Percentiles rank a stretch among this genome's conserved stretches.
Evolutionary conservation across 2,888 invertebrate species (phyloP).

Genomic region (Catocala nupta): DNA sequence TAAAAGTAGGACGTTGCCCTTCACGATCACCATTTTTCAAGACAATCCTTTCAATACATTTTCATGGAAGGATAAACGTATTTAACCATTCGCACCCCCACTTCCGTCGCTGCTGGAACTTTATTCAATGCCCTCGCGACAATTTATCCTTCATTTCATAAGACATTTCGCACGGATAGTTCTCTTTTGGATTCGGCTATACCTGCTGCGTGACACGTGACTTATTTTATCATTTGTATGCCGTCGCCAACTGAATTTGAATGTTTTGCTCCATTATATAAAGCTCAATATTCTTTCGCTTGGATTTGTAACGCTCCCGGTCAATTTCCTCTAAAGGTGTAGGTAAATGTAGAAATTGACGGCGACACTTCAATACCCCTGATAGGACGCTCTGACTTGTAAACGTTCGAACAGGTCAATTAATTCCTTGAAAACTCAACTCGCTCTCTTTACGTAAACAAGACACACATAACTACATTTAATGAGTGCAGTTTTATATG

Average conservation of each 20-base stretch:
- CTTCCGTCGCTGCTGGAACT: conserved; percentile 42
- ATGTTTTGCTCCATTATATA: conserved; percentile 39
- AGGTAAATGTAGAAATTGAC: conserved; percentile 41
- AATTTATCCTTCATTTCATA: conserved; percentile 72
- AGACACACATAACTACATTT: not conserved
- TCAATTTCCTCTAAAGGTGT: conserved; percentile 42
- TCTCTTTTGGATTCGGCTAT: conserved; percentile 64
- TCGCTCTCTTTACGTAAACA: not conserved
- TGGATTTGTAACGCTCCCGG: conserved; percentile 25
- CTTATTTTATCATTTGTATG: conserved; percentile 43
- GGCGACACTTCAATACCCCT: conserved; percentile 63
- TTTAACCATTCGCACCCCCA: conserved; percentile 39
- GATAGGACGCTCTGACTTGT: conserved; percentile 39
- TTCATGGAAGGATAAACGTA: conserved; percentile 32
- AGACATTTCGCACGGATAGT: conserved; percentile 71
- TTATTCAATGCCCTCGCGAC: conserved; percentile 62
- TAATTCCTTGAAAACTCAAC: conserved; percentile 9
- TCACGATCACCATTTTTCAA: not conserved
- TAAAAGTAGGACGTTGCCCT: not conserved
- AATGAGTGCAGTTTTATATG: conserved; percentile 1
- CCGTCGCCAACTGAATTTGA: conserved; percentile 32
- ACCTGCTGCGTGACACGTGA: conserved; percentile 60
- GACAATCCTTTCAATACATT: conserved; percentile 17
- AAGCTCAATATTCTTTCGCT: conserved; percentile 30
- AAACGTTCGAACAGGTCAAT: conserved; percentile 43